These are phyloP conservation scores for Coptodon bakossiorum DNA, from an alignment of 2,113 vertebrate genomes.

Conservation along the genomic window DNA sequence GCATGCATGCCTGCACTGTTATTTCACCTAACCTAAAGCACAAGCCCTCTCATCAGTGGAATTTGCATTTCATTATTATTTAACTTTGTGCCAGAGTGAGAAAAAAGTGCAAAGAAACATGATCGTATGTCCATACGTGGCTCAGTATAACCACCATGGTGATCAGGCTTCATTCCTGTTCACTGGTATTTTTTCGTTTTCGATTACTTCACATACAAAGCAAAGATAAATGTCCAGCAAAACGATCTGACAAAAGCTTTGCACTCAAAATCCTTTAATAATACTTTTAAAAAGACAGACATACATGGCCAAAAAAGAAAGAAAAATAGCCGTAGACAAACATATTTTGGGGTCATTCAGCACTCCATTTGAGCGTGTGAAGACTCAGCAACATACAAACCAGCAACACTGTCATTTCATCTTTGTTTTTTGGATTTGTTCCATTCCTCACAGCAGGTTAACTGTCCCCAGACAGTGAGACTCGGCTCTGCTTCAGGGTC, in stretches of 20 bases:
- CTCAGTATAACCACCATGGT: neutral
- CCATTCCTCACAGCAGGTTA: constrained; percentile 39
- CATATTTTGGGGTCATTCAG: constrained; percentile 2
- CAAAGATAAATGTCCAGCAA: neutral
- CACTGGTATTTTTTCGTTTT: constrained; percentile 8
- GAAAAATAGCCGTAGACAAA: neutral
- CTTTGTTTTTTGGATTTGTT: constrained; percentile 23
- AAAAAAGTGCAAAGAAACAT: constrained; percentile 34
- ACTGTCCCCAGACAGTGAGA: constrained; percentile 57
- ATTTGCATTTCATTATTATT: constrained; percentile 35
- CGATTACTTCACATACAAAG: neutral
- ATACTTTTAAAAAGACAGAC: neutral
- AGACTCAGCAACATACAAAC: neutral
- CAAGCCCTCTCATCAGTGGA: neutral
- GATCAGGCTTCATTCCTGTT: constrained; percentile 5
- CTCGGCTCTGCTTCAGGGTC: constrained; percentile 54
- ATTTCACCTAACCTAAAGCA: constrained; percentile 12
- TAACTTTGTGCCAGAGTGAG: constrained; percentile 4
- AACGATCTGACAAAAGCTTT: neutral
- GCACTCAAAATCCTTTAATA: neutral
- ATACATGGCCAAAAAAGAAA: neutral
- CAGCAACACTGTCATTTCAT: constrained; percentile 9
- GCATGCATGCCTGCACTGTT: neutral
- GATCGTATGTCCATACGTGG: neutral
- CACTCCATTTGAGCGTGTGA: neutral